phyloP scores from a whole-genome alignment of 2,797 vertebrate species.

The Cephalopachus bancanus region DNA sequence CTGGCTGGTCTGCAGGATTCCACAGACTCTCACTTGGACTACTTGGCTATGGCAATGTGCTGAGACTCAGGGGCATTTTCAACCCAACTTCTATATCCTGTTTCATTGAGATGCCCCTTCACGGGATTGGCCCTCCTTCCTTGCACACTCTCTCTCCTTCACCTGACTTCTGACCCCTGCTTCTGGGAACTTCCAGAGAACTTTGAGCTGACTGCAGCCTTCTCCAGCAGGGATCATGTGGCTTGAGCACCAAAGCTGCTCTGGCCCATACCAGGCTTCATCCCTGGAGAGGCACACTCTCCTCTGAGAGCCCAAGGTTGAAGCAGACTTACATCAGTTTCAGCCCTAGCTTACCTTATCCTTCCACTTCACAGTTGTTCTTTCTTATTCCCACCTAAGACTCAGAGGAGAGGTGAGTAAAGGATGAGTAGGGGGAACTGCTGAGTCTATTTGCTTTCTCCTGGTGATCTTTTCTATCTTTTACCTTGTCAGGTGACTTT shows the following conservation, averaged over 20 bases:
- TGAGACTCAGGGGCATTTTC: background rate
- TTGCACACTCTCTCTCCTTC: rapidly evolving
- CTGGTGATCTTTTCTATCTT: background rate
- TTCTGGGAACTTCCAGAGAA: background rate
- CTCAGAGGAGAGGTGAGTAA: background rate
- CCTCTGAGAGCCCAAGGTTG: background rate
- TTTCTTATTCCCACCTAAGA: background rate
- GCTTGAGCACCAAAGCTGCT: background rate
- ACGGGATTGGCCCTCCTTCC: rapidly evolving
- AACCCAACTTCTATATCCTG: no score
- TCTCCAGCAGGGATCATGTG: background rate
- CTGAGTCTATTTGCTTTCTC: background rate
- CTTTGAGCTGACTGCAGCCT: background rate
- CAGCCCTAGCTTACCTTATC: background rate
- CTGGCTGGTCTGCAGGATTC: background rate
- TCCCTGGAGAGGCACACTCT: background rate
- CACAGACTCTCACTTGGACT: background rate
- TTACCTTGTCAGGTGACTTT: background rate
- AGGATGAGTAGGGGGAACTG: background rate
- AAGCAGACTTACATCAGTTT: background rate
- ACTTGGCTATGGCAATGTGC: background rate
- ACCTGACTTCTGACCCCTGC: background rate
- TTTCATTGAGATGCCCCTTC: background rate
- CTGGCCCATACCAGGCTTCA: background rate
- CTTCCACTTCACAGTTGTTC: background rate